Conservation (phyloP, 64 coral and sea anemone genomes). For the Dendrophyllia cribrosa region DNA sequence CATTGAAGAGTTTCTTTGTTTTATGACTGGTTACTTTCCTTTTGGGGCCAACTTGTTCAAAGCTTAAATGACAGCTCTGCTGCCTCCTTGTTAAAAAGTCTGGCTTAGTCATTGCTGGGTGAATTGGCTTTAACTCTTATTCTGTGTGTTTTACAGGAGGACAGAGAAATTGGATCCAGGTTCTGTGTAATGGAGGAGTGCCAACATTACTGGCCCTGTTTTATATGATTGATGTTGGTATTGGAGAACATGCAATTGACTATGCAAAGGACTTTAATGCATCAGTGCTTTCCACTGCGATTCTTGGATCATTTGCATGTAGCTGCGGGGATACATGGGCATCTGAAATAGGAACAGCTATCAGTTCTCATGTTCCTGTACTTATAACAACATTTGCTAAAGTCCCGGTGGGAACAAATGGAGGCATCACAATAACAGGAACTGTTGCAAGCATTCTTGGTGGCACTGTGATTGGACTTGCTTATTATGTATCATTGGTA, state of each 20-base stretch:
- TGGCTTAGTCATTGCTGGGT: no score
- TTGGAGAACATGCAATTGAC: slow-evolving; percentile 88
- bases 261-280: slow-evolving; percentile 92
- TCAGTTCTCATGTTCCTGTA: slow-evolving; percentile 71
- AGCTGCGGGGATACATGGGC: slow-evolving; percentile 99
- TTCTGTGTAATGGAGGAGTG: slow-evolving; percentile 97
- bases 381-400: slow-evolving; percentile 92
- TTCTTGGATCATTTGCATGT: slow-evolving; percentile 91
- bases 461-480: slow-evolving; percentile 82
- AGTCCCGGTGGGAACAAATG: slow-evolving; percentile 97
- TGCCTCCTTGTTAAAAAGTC: no score
- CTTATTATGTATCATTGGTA: slow-evolving; percentile 70
- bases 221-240: slow-evolving; percentile 92
- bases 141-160: slow-evolving; percentile 66
- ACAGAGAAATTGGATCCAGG: slow-evolving; percentile 98
- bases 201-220: slow-evolving; percentile 70
- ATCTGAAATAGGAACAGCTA: slow-evolving; percentile 96
- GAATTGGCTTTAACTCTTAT: no score
- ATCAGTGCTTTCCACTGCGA: slow-evolving; percentile 84
- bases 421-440: slow-evolving; percentile 86
- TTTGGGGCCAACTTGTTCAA: no score
- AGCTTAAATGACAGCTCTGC: no score
- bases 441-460: slow-evolving; percentile 89
- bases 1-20: no score
- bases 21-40: no score